Conservation (phyloP, 2,113 vertebrate genomes). For the Dipodomys merriami region DNA sequence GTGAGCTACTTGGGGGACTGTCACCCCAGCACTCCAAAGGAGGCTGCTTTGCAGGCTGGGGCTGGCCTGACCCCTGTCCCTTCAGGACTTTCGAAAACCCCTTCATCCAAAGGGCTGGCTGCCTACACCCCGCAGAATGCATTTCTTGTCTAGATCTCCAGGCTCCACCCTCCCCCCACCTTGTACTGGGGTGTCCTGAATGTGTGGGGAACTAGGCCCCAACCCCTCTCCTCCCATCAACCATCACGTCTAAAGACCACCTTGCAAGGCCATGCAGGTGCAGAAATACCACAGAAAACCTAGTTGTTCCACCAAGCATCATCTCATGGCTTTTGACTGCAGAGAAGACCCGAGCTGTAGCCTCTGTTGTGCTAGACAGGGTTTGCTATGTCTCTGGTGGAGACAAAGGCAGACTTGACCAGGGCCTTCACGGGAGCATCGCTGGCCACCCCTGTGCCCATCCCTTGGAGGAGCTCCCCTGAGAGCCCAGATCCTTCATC, state of each 20-base stretch:
- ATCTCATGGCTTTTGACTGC: neutral
- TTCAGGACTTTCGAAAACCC: neutral
- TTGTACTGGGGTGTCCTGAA: neutral
- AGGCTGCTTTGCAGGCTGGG: no score
- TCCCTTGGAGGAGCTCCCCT: neutral
- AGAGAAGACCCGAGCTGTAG: no score
- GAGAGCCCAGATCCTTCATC: neutral
- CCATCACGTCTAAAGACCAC: neutral
- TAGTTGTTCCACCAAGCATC: fast-evolving
- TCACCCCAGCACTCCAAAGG: neutral
- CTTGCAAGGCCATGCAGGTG: neutral
- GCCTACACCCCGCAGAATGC: neutral
- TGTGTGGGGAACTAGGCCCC: neutral
- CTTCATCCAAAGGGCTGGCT: neutral
- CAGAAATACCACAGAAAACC: neutral
- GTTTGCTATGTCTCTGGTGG: neutral
- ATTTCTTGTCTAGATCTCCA: no score
- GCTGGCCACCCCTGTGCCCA: no score
- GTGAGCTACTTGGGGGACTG: neutral
- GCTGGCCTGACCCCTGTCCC: neutral
- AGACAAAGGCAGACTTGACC: neutral
- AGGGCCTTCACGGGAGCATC: neutral
- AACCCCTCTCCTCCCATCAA: neutral
- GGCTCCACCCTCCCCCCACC: neutral
- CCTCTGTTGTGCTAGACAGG: no score